Evolutionary conservation across 2,113 vertebrate species (phyloP).

Genomic region (Cololabis saira): DNA sequence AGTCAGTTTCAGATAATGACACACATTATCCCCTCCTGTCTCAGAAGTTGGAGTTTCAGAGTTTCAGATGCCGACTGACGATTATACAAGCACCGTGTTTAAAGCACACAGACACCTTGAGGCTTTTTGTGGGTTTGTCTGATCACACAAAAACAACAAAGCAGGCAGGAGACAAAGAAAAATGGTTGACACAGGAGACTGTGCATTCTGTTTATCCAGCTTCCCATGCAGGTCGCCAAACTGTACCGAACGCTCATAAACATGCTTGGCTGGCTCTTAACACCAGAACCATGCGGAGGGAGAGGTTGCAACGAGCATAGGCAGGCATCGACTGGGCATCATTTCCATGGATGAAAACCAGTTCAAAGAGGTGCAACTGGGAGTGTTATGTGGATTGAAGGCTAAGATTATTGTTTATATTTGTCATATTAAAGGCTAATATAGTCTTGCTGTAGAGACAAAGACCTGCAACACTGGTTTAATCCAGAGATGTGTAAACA

Average conservation of each 20-base stretch:
- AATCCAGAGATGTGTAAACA: constrained; percentile 33
- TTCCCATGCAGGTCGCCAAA: constrained; percentile 68
- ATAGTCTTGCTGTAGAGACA: constrained; percentile 12
- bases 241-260: constrained; percentile 40
- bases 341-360: constrained; percentile 27
- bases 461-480: not conserved
- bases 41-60: not conserved
- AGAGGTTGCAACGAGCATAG: constrained; percentile 50
- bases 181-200: constrained; percentile 33
- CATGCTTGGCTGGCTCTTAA: constrained; percentile 70
- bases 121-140: constrained; percentile 14
- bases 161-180: constrained; percentile 53
- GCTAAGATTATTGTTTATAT: not conserved
- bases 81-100: constrained; percentile 6
- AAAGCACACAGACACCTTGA: constrained; percentile 31
- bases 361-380: constrained; percentile 27
- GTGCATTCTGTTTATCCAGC: constrained; percentile 52
- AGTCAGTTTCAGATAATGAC: too few species aligned
- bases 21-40: not conserved
- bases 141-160: constrained; percentile 43
- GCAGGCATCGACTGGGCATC: constrained; percentile 63
- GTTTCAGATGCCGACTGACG: not conserved
- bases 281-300: constrained; percentile 64
- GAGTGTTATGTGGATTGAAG: not conserved
- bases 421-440: constrained; percentile 18